Percentiles rank a stretch among this genome's conserved stretches.
phyloP scores from a whole-genome alignment of 2,888 invertebrate species.

The Hartigia nigra region DNA sequence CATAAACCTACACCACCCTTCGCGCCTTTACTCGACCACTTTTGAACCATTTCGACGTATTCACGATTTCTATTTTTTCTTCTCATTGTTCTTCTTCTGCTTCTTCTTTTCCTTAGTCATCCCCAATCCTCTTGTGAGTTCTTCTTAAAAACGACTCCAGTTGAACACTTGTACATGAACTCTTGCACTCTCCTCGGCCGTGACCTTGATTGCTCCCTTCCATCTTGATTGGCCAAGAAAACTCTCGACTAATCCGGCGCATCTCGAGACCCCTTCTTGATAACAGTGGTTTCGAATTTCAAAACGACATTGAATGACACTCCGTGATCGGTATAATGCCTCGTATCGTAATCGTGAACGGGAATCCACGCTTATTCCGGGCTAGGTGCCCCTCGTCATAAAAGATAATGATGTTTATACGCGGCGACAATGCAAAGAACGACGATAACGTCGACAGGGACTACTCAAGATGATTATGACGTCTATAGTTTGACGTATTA shows the following conservation, averaged over 20 bases:
- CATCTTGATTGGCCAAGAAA: background rate
- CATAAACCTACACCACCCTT: conserved; percentile 30
- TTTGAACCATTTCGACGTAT: conserved; percentile 22
- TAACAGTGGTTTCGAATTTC: background rate
- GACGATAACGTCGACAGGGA: background rate
- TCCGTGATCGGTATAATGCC: background rate
- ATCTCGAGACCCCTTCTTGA: background rate
- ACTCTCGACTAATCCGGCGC: background rate
- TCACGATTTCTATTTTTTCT: background rate
- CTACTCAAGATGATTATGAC: background rate
- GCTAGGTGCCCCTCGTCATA: background rate
- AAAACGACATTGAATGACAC: background rate
- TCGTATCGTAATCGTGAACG: background rate
- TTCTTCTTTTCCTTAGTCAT: conserved; percentile 12
- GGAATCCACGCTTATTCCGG: conserved; percentile 1
- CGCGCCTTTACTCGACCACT: conserved; percentile 12
- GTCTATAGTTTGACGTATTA: background rate
- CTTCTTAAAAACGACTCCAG: background rate
- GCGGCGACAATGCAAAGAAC: background rate
- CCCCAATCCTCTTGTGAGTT: background rate
- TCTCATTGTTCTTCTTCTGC: conserved; percentile 11
- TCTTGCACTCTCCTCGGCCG: background rate
- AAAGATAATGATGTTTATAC: background rate
- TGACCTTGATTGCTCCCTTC: background rate
- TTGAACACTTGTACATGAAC: background rate